A percentile compares a stretch with the other conserved stretches of the same genome.
phyloP scores from a whole-genome alignment of 2,797 vertebrate species.

The Oreochromis grahami region DNA sequence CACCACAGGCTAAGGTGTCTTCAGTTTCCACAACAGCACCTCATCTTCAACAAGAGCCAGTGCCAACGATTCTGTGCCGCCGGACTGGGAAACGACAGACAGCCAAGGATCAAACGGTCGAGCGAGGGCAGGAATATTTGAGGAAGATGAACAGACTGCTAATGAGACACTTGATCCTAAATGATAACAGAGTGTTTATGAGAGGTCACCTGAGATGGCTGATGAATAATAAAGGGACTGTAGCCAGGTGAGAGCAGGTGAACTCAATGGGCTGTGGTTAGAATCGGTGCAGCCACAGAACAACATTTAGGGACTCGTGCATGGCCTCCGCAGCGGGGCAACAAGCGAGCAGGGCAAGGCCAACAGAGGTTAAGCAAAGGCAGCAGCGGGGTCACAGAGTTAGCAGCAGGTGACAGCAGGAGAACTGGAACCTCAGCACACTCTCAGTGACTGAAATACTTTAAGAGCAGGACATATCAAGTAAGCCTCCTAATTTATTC shows the following conservation, averaged over 20 bases:
- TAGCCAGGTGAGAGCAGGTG: slow-evolving; percentile 26
- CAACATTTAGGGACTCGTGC: slow-evolving; percentile 12
- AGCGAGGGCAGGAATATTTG: slow-evolving; percentile 32
- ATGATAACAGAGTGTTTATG: slow-evolving; percentile 72
- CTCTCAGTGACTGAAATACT: background rate
- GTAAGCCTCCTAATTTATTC: background rate
- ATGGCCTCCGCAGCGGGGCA: background rate
- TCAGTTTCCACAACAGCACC: slow-evolving; percentile 36
- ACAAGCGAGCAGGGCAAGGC: slow-evolving; percentile 43
- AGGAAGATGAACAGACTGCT: slow-evolving; percentile 52
- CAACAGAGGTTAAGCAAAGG: slow-evolving; percentile 11
- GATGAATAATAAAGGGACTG: slow-evolving; percentile 66
- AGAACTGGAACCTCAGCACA: background rate
- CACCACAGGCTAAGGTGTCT: slow-evolving; percentile 24
- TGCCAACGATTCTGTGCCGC: background rate
- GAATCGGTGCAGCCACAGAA: slow-evolving; percentile 6
- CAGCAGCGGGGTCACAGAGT: slow-evolving; percentile 13
- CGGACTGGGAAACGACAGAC: slow-evolving; percentile 16
- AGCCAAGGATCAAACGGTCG: slow-evolving; percentile 23
- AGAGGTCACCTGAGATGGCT: slow-evolving; percentile 59
- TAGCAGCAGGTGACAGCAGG: background rate
- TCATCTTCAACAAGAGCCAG: background rate
- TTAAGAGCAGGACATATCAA: background rate
- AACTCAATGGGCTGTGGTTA: slow-evolving; percentile 14
- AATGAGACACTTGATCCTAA: slow-evolving; percentile 76